A percentile compares a stretch with the other conserved stretches of the same genome.
Conservation (phyloP, 2,888 invertebrate species). For the Willowsia nigromaculata region DNA sequence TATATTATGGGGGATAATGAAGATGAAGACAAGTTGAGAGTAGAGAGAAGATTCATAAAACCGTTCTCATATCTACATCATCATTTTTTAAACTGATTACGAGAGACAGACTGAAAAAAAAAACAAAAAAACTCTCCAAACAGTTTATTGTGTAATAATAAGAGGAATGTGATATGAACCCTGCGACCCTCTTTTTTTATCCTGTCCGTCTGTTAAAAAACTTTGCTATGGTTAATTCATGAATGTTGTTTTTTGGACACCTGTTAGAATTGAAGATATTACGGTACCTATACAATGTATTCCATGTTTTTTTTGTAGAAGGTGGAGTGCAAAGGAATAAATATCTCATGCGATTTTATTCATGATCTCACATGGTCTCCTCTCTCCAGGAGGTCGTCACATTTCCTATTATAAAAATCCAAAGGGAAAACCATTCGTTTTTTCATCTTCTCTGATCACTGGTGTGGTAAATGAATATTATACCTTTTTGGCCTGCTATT, state of each 20-base stretch:
- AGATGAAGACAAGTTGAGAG: not conserved
- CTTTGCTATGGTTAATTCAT: too few relatives aligned
- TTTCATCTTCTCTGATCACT: not conserved
- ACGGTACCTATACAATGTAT: not conserved
- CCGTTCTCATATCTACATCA: too few relatives aligned
- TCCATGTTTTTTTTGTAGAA: not conserved
- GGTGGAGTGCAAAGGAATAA: not conserved
- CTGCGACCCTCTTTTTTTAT: not conserved
- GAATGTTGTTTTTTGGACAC: too few relatives aligned
- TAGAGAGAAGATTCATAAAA: not conserved
- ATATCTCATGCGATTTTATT: slow-evolving; percentile 10
- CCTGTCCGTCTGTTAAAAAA: too few relatives aligned
- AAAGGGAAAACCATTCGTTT: not conserved
- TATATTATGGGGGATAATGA: not conserved
- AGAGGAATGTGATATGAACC: not conserved
- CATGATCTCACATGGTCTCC: slow-evolving; percentile 69
- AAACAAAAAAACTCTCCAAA: not conserved
- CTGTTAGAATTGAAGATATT: too few relatives aligned
- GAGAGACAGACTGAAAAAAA: not conserved
- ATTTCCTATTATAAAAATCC: slow-evolving; percentile 49
- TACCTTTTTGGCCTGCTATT: not conserved
- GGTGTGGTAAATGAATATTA: not conserved
- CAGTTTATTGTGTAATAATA: not conserved
- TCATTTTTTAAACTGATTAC: too few relatives aligned
- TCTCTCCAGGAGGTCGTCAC: slow-evolving; percentile 67